These are phyloP conservation scores for Anhinga anhinga DNA, from an alignment of 2,113 vertebrate species.

Conservation along the genomic window DNA sequence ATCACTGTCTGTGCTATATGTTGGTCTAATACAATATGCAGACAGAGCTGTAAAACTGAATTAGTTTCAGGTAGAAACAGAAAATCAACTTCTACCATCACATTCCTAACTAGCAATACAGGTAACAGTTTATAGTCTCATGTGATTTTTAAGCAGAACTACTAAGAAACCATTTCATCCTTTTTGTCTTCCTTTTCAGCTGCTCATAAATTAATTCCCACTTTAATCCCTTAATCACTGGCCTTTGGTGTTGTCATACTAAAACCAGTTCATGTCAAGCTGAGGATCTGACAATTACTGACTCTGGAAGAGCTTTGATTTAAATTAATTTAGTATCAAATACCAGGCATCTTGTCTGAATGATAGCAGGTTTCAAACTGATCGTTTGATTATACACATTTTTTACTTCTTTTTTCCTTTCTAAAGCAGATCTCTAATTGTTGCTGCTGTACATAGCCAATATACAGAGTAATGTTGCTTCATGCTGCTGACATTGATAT, in stretches of 20 bases:
- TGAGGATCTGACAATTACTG: neutral
- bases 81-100: neutral
- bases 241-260: neutral
- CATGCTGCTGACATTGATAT: neutral
- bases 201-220: neutral
- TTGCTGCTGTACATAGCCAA: neutral
- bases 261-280: neutral
- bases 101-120: neutral
- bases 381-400: neutral
- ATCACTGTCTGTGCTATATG: neutral
- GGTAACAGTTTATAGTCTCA: neutral
- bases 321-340: constrained; percentile 32
- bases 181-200: neutral
- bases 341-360: neutral
- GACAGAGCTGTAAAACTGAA: neutral
- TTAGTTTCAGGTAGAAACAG: neutral
- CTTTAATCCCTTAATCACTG: neutral
- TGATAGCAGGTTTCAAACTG: neutral
- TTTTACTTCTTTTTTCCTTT: neutral
- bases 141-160: neutral
- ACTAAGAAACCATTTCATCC: neutral
- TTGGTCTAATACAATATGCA: neutral
- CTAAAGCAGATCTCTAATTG: neutral
- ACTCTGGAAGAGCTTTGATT: neutral
- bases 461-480: neutral